phyloP scores from a whole-genome alignment of 1,140 invertebrate species.

The Rhysida immarginata region DNA sequence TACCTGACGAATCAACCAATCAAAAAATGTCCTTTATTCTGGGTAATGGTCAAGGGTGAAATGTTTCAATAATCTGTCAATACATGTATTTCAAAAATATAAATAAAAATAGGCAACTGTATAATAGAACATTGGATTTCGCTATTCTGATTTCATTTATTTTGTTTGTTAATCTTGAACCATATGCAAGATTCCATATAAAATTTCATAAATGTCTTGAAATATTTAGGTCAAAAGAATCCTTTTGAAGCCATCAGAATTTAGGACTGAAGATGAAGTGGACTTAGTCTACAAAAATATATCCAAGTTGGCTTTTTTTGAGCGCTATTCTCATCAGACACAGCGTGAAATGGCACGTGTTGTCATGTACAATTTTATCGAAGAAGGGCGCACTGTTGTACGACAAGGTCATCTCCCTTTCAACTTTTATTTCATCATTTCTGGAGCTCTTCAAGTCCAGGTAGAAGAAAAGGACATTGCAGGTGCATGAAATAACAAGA shows the following conservation, averaged over 20 bases:
- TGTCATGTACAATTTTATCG: neutral
- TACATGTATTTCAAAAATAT: no score
- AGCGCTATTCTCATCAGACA: neutral
- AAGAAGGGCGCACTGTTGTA: neutral
- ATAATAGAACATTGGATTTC: no score
- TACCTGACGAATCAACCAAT: no score
- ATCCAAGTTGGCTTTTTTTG: neutral
- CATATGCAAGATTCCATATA: no score
- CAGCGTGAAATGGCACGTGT: neutral
- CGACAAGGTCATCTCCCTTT: neutral
- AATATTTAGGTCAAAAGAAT: slow-evolving; percentile 1
- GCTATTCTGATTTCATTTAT: no score
- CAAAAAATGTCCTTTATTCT: no score
- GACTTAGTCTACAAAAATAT: neutral
- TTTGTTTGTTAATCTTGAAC: no score
- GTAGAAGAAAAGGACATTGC: neutral
- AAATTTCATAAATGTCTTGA: no score
- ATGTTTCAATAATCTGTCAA: no score
- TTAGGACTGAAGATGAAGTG: neutral
- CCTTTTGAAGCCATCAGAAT: neutral
- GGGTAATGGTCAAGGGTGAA: no score
- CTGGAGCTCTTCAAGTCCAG: neutral
- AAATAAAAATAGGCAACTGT: no score
- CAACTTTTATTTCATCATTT: neutral
- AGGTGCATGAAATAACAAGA: no score